Conservation (phyloP, 2,888 invertebrate species). For the Phymatocera aterrima region DNA sequence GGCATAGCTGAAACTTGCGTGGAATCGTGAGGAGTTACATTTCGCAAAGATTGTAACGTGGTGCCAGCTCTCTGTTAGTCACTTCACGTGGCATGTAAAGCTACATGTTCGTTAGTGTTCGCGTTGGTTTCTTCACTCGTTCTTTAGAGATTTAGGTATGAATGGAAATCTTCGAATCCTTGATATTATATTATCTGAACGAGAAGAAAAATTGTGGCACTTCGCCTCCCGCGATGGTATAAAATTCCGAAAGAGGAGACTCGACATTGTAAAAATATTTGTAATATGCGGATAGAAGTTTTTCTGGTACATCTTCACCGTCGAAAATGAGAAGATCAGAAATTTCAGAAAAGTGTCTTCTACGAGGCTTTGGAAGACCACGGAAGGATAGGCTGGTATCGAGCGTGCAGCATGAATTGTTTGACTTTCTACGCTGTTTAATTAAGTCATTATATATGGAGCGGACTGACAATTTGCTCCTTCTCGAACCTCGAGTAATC, state of each 20-base stretch:
- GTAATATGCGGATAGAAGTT: neutral
- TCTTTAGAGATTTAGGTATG: too few relatives aligned
- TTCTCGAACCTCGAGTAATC: neutral
- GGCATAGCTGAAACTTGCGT: neutral
- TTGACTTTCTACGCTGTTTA: neutral
- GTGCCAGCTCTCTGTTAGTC: constrained; percentile 1
- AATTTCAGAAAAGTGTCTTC: neutral
- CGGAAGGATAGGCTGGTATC: neutral
- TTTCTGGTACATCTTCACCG: neutral
- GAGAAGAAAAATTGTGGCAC: too few relatives aligned
- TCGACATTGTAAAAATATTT: too few relatives aligned
- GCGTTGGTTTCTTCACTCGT: too few relatives aligned
- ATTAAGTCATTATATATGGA: neutral
- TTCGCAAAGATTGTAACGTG: neutral
- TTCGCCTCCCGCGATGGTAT: too few relatives aligned
- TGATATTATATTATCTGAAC: too few relatives aligned
- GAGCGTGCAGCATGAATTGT: neutral
- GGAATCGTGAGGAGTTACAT: neutral
- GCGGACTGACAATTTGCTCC: neutral
- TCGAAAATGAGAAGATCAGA: neutral
- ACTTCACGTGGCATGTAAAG: neutral
- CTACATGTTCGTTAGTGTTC: too few relatives aligned
- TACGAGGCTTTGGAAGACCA: neutral
- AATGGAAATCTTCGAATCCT: too few relatives aligned
- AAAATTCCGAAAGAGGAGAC: too few relatives aligned